Percentiles rank a stretch among this genome's conserved stretches.
Conservation (phyloP, 2,888 invertebrate genomes). For the Lysandra bellargus region DNA sequence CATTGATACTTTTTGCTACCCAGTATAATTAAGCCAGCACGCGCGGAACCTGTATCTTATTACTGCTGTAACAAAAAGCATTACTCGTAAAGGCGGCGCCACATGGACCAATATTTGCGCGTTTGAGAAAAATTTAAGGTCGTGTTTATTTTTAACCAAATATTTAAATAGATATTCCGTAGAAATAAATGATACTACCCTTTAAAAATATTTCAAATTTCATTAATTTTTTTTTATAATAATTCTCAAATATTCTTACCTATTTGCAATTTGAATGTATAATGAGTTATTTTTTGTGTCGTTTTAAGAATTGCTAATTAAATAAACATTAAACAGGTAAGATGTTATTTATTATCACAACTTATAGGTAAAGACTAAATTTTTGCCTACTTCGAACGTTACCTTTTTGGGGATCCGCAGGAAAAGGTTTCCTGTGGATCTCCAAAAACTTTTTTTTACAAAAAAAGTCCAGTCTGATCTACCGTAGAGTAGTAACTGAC, state of each 20-base stretch:
- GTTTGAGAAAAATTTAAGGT: background rate
- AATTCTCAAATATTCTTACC: background rate
- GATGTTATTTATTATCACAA: conserved; percentile 22
- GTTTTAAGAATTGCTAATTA: conserved; percentile 29
- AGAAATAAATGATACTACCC: background rate
- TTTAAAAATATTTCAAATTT: background rate
- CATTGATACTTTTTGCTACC: conserved; percentile 62
- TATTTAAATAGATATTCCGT: background rate
- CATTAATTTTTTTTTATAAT: conserved; percentile 11
- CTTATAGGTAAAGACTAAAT: background rate
- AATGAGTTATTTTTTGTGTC: conserved; percentile 23
- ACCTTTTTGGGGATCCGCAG: background rate
- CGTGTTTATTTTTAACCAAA: background rate
- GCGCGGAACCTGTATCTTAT: conserved; percentile 37
- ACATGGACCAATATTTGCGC: background rate
- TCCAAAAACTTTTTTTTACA: background rate
- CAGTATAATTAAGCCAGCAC: conserved; percentile 35
- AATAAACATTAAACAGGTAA: conserved; percentile 29
- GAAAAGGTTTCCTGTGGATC: too few species aligned
- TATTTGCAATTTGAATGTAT: conserved; percentile 26
- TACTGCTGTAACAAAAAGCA: conserved; percentile 30
- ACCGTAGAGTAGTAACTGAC: background rate
- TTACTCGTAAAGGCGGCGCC: conserved; percentile 29
- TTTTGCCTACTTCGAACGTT: conserved; percentile 3
- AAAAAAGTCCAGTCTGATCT: background rate